Conservation (phyloP, 2,888 invertebrate species). For the Spilarctia lutea region DNA sequence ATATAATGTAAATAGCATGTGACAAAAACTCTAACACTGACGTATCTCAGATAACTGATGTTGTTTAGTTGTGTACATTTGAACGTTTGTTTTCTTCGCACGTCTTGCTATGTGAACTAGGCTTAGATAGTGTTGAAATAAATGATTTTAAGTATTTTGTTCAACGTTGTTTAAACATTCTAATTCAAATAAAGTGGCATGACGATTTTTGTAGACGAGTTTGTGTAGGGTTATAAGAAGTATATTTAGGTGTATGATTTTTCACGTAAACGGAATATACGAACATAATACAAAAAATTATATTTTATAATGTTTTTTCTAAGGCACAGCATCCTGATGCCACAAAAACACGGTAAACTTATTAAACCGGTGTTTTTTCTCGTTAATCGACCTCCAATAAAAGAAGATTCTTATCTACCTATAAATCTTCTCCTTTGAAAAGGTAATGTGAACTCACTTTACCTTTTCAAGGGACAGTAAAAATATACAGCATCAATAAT, state of each 20-base stretch:
- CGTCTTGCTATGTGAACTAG: slow-evolving; percentile 33
- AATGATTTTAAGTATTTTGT: slow-evolving; percentile 15
- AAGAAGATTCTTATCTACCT: too few relatives aligned
- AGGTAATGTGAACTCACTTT: too few relatives aligned
- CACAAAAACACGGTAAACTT: too few relatives aligned
- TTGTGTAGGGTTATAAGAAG: background rate
- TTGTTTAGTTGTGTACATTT: slow-evolving; percentile 49
- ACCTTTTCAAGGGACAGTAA: too few relatives aligned
- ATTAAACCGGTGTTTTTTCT: too few relatives aligned
- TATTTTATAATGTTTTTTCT: too few relatives aligned
- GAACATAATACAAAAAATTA: background rate
- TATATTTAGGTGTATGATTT: background rate
- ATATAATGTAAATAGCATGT: slow-evolving; percentile 60
- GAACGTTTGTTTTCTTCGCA: slow-evolving; percentile 46
- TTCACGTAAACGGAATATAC: background rate
- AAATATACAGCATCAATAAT: too few relatives aligned
- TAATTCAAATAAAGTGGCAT: background rate
- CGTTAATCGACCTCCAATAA: too few relatives aligned
- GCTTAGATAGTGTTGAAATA: slow-evolving; percentile 39
- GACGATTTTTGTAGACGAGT: background rate
- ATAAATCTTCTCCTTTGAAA: too few relatives aligned
- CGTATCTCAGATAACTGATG: slow-evolving; percentile 57
- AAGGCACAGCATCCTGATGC: too few relatives aligned
- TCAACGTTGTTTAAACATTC: background rate
- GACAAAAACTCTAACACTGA: slow-evolving; percentile 60